These are phyloP conservation scores for Nomada ferruginata DNA, from an alignment of 2,888 invertebrate genomes.

Conservation along the genomic window DNA sequence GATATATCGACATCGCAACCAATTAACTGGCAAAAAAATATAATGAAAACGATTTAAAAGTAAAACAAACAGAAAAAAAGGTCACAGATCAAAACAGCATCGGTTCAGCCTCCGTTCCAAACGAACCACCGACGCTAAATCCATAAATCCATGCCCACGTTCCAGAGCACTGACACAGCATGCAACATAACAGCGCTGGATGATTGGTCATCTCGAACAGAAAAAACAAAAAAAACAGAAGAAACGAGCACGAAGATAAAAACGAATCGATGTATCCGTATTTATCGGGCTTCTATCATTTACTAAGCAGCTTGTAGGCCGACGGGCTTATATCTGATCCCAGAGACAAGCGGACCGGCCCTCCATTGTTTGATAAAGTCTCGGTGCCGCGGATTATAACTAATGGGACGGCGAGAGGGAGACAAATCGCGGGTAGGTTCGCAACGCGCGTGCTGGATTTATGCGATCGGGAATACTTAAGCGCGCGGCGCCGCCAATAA, in stretches of 20 bases:
- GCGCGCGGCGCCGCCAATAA: slow-evolving; percentile 60
- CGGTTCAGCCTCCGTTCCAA: not conserved
- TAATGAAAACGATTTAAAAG: too few relatives aligned
- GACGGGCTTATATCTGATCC: slow-evolving; percentile 33
- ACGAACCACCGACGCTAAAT: slow-evolving; percentile 6
- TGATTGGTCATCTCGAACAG: not conserved
- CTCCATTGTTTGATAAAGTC: slow-evolving; percentile 61
- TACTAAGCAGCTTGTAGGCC: slow-evolving; percentile 44
- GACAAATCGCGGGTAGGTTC: slow-evolving; percentile 34
- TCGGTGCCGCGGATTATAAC: slow-evolving; percentile 57
- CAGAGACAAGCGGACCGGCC: slow-evolving; percentile 24
- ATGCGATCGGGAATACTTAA: slow-evolving; percentile 64
- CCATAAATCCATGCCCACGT: slow-evolving; percentile 13
- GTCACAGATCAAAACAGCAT: too few relatives aligned
- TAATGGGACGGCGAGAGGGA: slow-evolving; percentile 48
- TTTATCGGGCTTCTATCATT: slow-evolving; percentile 47
- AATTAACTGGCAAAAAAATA: too few relatives aligned
- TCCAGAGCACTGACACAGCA: not conserved
- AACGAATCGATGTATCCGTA: slow-evolving; percentile 27
- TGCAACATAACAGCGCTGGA: not conserved
- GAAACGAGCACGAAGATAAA: not conserved
- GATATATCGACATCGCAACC: too few relatives aligned
- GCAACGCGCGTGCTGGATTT: slow-evolving; percentile 48
- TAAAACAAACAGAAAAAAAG: too few relatives aligned
- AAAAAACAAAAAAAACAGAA: not conserved